Evolutionary conservation across 2,888 invertebrate species (phyloP).

Genomic region (Parnassius glacialis): DNA sequence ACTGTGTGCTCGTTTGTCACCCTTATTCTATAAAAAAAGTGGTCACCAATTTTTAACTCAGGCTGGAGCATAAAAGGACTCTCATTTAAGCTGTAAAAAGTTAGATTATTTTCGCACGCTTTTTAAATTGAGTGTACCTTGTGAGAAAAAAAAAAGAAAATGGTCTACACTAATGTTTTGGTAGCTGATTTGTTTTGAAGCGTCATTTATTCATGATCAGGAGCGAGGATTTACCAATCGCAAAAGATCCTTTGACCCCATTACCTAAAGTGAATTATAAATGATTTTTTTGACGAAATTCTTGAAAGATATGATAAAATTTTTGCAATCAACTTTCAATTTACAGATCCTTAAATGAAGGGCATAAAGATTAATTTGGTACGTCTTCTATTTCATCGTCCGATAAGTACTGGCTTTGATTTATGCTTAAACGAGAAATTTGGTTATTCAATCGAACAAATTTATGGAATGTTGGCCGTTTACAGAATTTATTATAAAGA

Average conservation of each 20-base stretch:
- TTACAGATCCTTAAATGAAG: background rate
- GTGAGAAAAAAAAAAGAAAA: background rate
- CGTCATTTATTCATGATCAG: constrained; percentile 23
- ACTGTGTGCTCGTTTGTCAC: too few relatives aligned
- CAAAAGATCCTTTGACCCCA: constrained; percentile 12
- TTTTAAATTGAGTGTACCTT: too few relatives aligned
- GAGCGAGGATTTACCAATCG: constrained; percentile 8
- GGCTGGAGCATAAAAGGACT: too few relatives aligned
- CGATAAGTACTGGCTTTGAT: constrained; percentile 18
- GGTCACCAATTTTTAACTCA: too few relatives aligned
- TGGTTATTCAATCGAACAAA: constrained; percentile 18
- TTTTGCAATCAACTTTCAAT: constrained; percentile 3
- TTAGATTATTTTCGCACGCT: too few relatives aligned
- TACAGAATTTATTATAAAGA: constrained; percentile 12
- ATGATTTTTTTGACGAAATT: constrained; percentile 12
- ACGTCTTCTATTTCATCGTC: background rate
- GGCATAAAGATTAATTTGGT: constrained; percentile 1
- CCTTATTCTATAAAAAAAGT: too few relatives aligned
- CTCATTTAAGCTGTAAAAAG: too few relatives aligned
- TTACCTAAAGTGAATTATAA: constrained; percentile 20
- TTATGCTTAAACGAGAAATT: constrained; percentile 20
- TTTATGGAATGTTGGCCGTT: constrained; percentile 18
- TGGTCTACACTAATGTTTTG: background rate
- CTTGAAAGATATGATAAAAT: background rate
- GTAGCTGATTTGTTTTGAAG: constrained; percentile 18